Base-by-base conservation (phyloP, 1,140 invertebrate species). In the Rhyacophila brunnea region DNA sequence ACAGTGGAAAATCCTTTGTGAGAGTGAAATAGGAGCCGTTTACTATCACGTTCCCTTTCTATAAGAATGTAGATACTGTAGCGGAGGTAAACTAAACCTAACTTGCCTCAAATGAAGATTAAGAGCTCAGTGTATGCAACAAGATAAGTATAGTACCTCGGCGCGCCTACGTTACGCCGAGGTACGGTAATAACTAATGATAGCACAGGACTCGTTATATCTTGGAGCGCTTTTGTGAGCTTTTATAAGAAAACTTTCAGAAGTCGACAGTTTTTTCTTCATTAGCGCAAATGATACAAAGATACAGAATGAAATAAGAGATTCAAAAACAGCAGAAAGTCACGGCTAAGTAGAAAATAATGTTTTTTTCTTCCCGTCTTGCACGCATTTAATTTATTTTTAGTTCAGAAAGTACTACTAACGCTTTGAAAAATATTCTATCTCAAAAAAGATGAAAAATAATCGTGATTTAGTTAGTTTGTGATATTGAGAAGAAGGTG, bases 91-190 rank as follows among this genome's bases (percentile, higher is more conserved):
- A 56, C 44, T 48, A 15, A 23, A 46, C 13, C 19, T 19, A 56
- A 42, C 53, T 56, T 44, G 1, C 42, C 34, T 48, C 53, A 56
- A 56, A 56, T 56, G 28, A 38, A 56, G 53, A 56, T 56, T 56
- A 56, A 56, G 28, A 56, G 32, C 44, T 46, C 44, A 47, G 38
- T 40, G 53, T 15, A 38, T 6, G 18, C 43, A 45, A 15, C 43
- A 17, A 46, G 53, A 56, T 56, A 56, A 47, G 44, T 38, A 17
- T 11, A 23, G 32, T 14, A 15, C 20, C 28, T 35, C 46, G 11
- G 23, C 28, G 42, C 52, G 7, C 20, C 15, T 42, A 28, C 40
- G n/a, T 36, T 44, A 19, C 34, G 52, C 15, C 23, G 20, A 7
- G 20, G 43, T 36, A 17, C 44, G 20, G 53, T 36, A 34, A 56